These are phyloP conservation scores for Pomatostomus ruficeps DNA, from an alignment of 2,113 vertebrate genomes.

Conservation along the genomic window DNA sequence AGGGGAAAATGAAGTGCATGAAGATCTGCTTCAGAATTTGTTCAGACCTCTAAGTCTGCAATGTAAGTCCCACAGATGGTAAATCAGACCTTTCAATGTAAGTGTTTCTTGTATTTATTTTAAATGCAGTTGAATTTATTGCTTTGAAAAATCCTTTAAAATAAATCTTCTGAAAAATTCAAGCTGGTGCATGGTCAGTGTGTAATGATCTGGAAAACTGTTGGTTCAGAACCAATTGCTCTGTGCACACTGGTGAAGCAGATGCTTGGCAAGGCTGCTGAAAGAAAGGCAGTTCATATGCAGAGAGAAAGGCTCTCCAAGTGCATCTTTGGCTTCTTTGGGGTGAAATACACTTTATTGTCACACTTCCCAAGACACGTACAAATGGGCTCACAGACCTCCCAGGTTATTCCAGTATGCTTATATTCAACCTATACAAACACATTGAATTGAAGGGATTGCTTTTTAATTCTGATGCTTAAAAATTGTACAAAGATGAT, in stretches of 20 bases:
- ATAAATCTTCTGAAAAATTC: not conserved
- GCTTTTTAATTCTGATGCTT: not conserved
- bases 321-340: not conserved
- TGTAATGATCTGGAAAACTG: not conserved
- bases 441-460: not conserved
- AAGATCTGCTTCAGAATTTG: not conserved
- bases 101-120: not conserved
- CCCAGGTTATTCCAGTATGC: not conserved
- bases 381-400: not conserved
- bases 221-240: not conserved
- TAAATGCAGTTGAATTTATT: not conserved
- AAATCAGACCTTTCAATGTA: not conserved
- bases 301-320: not conserved
- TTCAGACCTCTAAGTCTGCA: not conserved
- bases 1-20: not conserved
- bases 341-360: not conserved
- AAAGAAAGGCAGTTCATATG: not conserved
- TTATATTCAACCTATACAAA: not conserved
- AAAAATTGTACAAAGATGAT: not conserved
- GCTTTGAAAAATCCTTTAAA: not conserved
- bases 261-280: not conserved
- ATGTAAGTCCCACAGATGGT: not conserved
- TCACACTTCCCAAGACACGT: not conserved
- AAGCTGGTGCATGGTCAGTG: not conserved
- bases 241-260: not conserved